phyloP scores from a whole-genome alignment of 2,888 invertebrate genomes.

The Ischnura elegans region DNA sequence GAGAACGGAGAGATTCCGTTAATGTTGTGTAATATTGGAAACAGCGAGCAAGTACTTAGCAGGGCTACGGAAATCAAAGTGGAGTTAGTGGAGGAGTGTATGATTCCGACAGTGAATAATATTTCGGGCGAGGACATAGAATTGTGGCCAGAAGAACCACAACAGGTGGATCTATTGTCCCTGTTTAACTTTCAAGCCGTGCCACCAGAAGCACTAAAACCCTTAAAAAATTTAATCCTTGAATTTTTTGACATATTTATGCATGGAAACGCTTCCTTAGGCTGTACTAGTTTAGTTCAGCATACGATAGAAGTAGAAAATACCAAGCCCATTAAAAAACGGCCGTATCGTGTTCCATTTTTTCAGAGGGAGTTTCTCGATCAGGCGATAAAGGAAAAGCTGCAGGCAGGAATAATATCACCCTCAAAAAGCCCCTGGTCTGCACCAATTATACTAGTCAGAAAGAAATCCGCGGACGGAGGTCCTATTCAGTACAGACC shows the following conservation, averaged over 20 bases:
- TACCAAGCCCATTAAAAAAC: constrained; percentile 10
- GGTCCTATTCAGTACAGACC: not conserved
- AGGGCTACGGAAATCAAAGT: too few species aligned
- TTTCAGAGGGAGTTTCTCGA: not conserved
- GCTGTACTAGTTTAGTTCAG: not conserved
- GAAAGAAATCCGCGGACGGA: not conserved
- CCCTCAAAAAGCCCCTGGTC: not conserved
- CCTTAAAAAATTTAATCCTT: not conserved
- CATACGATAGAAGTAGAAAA: not conserved
- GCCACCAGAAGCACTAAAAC: not conserved
- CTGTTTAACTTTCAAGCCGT: not conserved
- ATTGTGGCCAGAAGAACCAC: not conserved
- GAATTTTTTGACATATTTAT: not conserved
- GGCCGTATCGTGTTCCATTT: not conserved
- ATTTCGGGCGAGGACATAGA: too few species aligned
- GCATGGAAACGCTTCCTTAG: not conserved
- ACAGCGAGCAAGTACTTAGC: too few species aligned
- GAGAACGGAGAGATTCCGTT: too few species aligned
- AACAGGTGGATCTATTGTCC: not conserved
- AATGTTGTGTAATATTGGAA: too few species aligned
- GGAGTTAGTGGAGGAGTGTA: too few species aligned
- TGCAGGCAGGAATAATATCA: not conserved
- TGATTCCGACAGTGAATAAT: too few species aligned
- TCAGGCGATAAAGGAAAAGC: not conserved
- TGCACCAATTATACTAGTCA: not conserved